Evolutionary conservation across 2,888 invertebrate species (phyloP).

Genomic region (Lasioglossum zephyrum): DNA sequence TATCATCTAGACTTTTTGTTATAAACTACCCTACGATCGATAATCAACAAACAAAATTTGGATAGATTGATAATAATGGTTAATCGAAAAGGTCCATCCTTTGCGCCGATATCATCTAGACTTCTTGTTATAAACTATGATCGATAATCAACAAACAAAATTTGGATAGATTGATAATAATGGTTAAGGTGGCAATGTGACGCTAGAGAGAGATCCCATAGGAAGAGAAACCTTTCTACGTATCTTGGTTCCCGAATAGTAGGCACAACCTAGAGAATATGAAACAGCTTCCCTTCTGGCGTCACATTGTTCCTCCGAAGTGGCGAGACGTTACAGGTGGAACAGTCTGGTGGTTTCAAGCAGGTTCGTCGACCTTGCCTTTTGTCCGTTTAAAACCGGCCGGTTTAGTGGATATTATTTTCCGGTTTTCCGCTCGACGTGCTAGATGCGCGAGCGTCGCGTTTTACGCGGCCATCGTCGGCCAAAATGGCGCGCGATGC

Average conservation of each 20-base stretch:
- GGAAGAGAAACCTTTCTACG: not conserved
- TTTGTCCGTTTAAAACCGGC: constrained; percentile 17
- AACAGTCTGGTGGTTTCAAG: not conserved
- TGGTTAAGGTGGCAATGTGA: not conserved
- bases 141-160: too few species aligned
- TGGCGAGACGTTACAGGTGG: not conserved
- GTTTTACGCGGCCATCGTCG: constrained; percentile 5
- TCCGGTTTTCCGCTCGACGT: constrained; percentile 74
- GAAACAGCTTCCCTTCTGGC: not conserved
- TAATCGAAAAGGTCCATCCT: too few species aligned
- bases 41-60: too few species aligned
- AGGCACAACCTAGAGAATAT: too few species aligned
- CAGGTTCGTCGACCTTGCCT: not conserved
- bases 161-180: not conserved
- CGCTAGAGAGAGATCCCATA: not conserved
- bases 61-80: too few species aligned
- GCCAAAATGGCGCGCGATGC: constrained; percentile 29
- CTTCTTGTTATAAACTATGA: too few species aligned
- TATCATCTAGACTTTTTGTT: too few species aligned
- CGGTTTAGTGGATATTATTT: constrained; percentile 78
- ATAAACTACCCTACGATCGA: too few species aligned
- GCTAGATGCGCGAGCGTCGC: constrained; percentile 46
- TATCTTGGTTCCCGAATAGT: not conserved
- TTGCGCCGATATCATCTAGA: too few species aligned
- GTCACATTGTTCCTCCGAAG: not conserved